A percentile compares a stretch with the other conserved stretches of the same genome.
Evolutionary conservation across 2,113 vertebrate genomes (phyloP).

Genomic region (Carassius auratus): DNA sequence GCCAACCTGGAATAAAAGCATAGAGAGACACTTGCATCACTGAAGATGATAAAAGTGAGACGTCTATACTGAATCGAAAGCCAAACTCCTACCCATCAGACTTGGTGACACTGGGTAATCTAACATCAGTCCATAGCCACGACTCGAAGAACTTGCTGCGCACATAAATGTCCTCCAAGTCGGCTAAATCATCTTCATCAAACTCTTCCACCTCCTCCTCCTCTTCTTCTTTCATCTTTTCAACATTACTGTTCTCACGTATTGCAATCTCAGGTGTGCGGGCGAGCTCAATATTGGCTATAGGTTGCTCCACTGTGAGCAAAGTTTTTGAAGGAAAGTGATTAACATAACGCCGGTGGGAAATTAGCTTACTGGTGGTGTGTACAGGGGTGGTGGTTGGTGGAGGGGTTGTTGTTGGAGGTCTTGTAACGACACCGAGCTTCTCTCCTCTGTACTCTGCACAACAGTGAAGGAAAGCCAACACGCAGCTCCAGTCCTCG

Average conservation of each 20-base stretch:
- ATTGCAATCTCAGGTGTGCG: neutral
- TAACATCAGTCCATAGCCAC: slow-evolving; percentile 74
- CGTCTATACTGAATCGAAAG: neutral
- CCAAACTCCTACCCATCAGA: slow-evolving; percentile 62
- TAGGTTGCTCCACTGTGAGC: too few relatives aligned
- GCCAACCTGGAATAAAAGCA: slow-evolving; percentile 64
- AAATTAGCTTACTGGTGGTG: neutral
- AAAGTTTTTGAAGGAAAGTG: neutral
- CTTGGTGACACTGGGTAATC: slow-evolving; percentile 58
- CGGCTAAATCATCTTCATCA: slow-evolving; percentile 59
- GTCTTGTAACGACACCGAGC: slow-evolving; percentile 52
- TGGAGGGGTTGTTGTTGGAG: slow-evolving; percentile 47
- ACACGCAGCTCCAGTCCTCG: slow-evolving; percentile 73
- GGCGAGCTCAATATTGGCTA: too few relatives aligned
- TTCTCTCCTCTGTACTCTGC: slow-evolving; percentile 63
- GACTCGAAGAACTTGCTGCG: slow-evolving; percentile 75
- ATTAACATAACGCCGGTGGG: neutral
- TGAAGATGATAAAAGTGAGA: slow-evolving; percentile 10
- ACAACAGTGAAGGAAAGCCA: slow-evolving; percentile 87
- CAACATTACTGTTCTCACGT: neutral
- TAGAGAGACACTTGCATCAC: neutral
- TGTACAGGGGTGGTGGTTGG: slow-evolving; percentile 30
- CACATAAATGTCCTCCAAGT: slow-evolving; percentile 66
- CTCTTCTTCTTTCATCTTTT: neutral
- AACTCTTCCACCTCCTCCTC: neutral